Evolutionary conservation across 2,113 vertebrate species (phyloP).

Genomic region (Marmota flaviventris): DNA sequence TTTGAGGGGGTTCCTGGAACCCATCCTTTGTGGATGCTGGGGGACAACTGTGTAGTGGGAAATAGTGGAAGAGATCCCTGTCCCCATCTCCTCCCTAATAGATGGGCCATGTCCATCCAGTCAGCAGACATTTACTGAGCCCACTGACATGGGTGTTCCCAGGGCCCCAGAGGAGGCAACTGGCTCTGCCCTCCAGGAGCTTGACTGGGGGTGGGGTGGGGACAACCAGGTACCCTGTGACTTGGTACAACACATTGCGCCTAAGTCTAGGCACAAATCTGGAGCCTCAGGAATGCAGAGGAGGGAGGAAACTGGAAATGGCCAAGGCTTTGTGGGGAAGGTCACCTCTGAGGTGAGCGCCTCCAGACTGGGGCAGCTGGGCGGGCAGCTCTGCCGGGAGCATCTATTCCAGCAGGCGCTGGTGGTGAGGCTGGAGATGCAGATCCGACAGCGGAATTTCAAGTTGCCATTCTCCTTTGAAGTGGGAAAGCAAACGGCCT

Average conservation of each 20-base stretch:
- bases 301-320: background rate
- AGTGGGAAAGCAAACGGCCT: background rate
- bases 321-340: background rate
- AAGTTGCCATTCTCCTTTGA: background rate
- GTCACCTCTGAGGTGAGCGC: background rate
- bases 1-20: background rate
- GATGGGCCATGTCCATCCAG: accelerated
- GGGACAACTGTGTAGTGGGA: background rate
- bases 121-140: background rate
- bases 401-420: background rate
- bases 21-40: background rate
- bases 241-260: background rate
- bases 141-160: too few species aligned
- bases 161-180: background rate
- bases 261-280: background rate
- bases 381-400: accelerated
- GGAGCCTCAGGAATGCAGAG: background rate
- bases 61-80: background rate
- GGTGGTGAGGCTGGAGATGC: background rate
- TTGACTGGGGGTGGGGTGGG: background rate
- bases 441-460: background rate
- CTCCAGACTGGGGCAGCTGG: background rate
- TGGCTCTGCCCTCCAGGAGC: background rate
- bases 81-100: background rate
- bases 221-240: background rate